Evolutionary conservation across 2,888 invertebrate genomes (phyloP).

Genomic region (Selenia dentaria): DNA sequence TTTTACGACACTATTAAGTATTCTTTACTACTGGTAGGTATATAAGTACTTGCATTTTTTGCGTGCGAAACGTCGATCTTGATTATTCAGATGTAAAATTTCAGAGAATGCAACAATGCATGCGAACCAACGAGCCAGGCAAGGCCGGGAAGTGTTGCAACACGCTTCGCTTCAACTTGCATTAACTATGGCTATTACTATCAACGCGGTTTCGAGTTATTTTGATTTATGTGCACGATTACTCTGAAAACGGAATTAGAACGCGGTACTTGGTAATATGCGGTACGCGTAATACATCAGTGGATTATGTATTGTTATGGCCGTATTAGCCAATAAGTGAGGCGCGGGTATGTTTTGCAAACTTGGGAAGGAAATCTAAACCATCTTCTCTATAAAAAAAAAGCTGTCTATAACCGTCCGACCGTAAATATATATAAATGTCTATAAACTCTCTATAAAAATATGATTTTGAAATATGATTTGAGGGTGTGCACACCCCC

Average conservation of each 20-base stretch:
- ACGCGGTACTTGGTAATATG: slow-evolving; percentile 16
- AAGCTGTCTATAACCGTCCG: no score
- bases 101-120: slow-evolving; percentile 39
- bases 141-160: slow-evolving; percentile 41
- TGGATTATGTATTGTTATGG: slow-evolving; percentile 23
- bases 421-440: no score
- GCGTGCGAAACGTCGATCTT: slow-evolving; percentile 34
- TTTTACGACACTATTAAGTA: no score
- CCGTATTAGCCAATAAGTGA: slow-evolving; percentile 4
- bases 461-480: no score
- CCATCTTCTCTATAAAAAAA: no score
- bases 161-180: slow-evolving; percentile 16
- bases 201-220: slow-evolving; percentile 25
- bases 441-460: no score
- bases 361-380: no score
- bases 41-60: no score
- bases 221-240: slow-evolving; percentile 35
- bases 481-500: no score
- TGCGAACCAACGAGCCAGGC: slow-evolving; percentile 28
- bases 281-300: slow-evolving; percentile 9
- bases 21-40: no score
- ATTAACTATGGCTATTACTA: slow-evolving; percentile 26
- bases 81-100: slow-evolving; percentile 30
- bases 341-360: no score
- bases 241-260: slow-evolving; percentile 26